Evolutionary conservation across 1,140 invertebrate genomes (phyloP).

Genomic region (Maniola jurtina): DNA sequence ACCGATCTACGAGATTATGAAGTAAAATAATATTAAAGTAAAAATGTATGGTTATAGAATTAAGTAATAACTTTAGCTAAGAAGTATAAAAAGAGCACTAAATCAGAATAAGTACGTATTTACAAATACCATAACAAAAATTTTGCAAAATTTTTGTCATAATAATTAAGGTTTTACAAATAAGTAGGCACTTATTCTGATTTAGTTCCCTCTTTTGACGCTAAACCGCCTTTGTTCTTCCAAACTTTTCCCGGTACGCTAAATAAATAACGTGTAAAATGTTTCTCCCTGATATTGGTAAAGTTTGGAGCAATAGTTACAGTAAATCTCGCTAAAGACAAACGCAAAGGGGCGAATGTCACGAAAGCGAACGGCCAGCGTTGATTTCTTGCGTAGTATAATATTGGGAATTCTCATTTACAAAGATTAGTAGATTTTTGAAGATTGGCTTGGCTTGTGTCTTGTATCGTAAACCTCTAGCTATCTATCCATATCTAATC

Average conservation of each 20-base stretch:
- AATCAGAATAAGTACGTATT: too few species aligned
- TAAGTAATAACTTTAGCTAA: too few species aligned
- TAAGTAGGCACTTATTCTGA: too few species aligned
- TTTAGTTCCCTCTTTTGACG: not conserved
- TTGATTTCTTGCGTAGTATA: not conserved
- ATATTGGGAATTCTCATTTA: not conserved
- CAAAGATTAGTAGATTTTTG: not conserved
- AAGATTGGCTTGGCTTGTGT: not conserved
- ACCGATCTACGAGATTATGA: too few species aligned
- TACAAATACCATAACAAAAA: too few species aligned
- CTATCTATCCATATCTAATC: too few species aligned
- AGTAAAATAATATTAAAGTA: too few species aligned
- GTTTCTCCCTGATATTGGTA: conserved; percentile 48
- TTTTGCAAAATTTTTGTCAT: too few species aligned
- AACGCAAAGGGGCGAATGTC: conserved; percentile 36
- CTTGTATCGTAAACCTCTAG: too few species aligned
- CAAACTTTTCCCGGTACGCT: conserved; percentile 14
- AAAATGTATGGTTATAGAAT: too few species aligned
- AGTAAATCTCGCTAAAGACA: conserved; percentile 35
- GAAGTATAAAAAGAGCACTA: too few species aligned
- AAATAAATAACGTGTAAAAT: conserved; percentile 40
- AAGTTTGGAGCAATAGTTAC: conserved; percentile 43
- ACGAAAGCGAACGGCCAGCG: conserved; percentile 8
- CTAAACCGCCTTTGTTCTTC: not conserved
- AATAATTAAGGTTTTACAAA: too few species aligned